Percentiles rank a stretch among this genome's conserved stretches.
Conservation (phyloP, 2,888 invertebrate genomes). For the Rotaria macrura region DNA sequence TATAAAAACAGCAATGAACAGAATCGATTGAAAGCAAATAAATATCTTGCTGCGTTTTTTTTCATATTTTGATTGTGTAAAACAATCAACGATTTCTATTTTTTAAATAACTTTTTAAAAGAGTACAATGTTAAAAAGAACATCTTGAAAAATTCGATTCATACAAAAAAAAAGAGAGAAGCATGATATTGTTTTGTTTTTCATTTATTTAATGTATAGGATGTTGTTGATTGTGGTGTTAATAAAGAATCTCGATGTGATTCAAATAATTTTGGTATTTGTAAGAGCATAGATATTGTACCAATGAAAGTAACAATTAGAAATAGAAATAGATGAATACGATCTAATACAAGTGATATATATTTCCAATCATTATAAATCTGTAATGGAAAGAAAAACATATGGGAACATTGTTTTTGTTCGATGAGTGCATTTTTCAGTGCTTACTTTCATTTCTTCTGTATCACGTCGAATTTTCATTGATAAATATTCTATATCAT, state of each 20-base stretch:
- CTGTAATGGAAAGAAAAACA: conserved; percentile 54
- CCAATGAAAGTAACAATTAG: conserved; percentile 88
- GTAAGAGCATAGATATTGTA: conserved; percentile 86
- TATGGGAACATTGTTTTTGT: neutral
- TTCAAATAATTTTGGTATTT: conserved; percentile 61
- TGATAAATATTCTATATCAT: conserved; percentile 6
- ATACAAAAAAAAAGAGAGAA: too few species aligned
- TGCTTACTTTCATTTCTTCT: neutral
- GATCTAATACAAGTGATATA: conserved; percentile 93
- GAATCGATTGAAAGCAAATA: neutral
- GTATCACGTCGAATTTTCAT: neutral
- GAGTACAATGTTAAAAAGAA: too few species aligned
- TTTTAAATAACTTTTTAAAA: too few species aligned
- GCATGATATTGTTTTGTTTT: too few species aligned
- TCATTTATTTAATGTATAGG: too few species aligned
- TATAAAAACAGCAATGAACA: neutral
- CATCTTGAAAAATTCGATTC: too few species aligned
- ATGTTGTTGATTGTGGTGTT: too few species aligned
- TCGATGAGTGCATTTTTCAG: too few species aligned
- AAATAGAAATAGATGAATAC: conserved; percentile 85
- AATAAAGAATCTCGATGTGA: neutral
- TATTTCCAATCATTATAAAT: conserved; percentile 97
- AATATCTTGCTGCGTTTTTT: neutral
- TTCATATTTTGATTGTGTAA: neutral
- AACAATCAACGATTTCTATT: too few species aligned